These are phyloP conservation scores for Chelonoidis abingdonii DNA, from an alignment of 2,113 vertebrate species.

Conservation along the genomic window DNA sequence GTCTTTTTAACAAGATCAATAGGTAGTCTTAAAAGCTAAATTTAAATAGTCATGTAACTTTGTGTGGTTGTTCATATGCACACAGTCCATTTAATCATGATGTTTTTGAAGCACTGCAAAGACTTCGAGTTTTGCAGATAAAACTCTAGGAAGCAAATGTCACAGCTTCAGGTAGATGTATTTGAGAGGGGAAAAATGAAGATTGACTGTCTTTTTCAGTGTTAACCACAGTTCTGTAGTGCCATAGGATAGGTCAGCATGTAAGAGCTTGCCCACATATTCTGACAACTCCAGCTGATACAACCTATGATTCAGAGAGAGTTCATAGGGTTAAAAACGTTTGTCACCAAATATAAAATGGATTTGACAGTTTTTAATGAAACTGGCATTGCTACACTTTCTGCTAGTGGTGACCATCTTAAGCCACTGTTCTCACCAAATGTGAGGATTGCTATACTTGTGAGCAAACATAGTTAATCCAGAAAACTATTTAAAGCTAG, in stretches of 20 bases:
- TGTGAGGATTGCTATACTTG: not conserved
- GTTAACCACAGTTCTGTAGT: not conserved
- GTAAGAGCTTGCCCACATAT: too few relatives aligned
- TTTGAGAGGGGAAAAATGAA: not conserved
- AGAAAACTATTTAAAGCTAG: not conserved
- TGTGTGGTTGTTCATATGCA: not conserved
- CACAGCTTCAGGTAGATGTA: not conserved
- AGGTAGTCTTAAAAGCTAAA: not conserved
- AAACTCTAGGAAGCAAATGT: not conserved
- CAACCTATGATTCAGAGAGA: not conserved
- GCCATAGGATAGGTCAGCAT: not conserved
- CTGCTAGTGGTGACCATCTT: not conserved
- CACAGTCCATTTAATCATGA: not conserved
- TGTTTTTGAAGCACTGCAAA: not conserved
- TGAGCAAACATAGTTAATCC: not conserved
- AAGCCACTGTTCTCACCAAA: not conserved
- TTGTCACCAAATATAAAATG: not conserved
- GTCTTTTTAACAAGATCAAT: not conserved
- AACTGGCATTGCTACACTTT: not conserved
- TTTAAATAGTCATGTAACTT: too few relatives aligned
- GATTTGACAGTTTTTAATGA: not conserved
- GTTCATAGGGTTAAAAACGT: not conserved
- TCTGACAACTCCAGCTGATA: not conserved
- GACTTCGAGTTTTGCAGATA: not conserved
- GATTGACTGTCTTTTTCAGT: not conserved